Base-by-base conservation (phyloP, 2,888 invertebrate species). In the Phymatocera aterrima region DNA sequence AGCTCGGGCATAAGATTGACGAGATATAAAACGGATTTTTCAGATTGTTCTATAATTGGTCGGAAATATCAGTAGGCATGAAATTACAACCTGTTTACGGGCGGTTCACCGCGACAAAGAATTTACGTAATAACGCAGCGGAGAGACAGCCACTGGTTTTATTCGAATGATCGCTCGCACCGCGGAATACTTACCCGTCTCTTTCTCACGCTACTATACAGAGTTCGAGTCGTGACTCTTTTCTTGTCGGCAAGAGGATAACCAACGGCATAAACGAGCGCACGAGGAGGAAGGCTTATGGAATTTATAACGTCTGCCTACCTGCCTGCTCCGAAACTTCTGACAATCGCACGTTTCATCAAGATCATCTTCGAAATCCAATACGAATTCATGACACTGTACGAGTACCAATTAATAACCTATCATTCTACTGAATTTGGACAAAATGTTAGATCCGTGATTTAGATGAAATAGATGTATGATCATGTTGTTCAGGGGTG, bases 281-380 rank as follows among this genome's bases (percentile, higher is more conserved):
- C 34, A 34, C 72, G 51, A 43, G 51, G 6, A n/a, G 46, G 72
- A 72, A 72, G 72, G 46, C 46, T 31, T 46, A 46, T 18, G 68
- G 68, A 72, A 72, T 72, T 72, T 34, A 15, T 51, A 72, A 51
- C 34, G 61, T 37, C 37, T 37, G 28, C 57, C 24, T 28, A 28
- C n/a, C n/a, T 60, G 10, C 24, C 28, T 28, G 15, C 34, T 72
- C 18, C 31, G 24, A 72, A 72, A 72, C 68, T 46, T 15, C 21
- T 0, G 43, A 28, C 43, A 46, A 68, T 68, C 40, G 15, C 24
- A 37, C 8, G 5, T 81, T 60, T 75, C 78, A 83, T 83, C 81
- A 79, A 78, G 60, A 75, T 80, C 80, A 34, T 43, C 40, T 57
- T 40, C 72, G 68, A 79, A 65, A 72, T 37, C 46, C 18, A 40